Conservation (phyloP, 64 coral and sea anemone species). For the Montipora efflorescens region DNA sequence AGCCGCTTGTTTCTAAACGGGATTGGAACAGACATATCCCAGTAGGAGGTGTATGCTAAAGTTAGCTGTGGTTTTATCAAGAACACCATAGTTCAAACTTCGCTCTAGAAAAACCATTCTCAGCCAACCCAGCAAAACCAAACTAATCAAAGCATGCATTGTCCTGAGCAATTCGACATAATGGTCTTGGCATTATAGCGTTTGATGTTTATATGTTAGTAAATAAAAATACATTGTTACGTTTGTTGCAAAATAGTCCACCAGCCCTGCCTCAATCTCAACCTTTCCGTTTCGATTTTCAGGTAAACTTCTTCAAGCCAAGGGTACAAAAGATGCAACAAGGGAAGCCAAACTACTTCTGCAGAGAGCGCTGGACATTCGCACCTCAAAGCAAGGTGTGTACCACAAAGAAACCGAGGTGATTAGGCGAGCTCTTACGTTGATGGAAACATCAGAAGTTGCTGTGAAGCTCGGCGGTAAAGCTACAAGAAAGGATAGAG, state of each 20-base stretch:
- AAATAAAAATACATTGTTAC: too few relatives aligned
- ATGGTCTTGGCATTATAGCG: too few relatives aligned
- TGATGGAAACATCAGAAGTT: conserved; percentile 71
- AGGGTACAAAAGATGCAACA: conserved; percentile 77
- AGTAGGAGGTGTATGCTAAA: too few relatives aligned
- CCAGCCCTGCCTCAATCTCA: neutral
- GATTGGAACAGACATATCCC: too few relatives aligned
- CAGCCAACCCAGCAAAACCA: too few relatives aligned
- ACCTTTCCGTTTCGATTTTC: neutral
- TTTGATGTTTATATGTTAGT: too few relatives aligned
- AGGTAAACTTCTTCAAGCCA: conserved; percentile 83
- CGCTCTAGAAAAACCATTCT: too few relatives aligned
- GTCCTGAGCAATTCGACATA: too few relatives aligned
- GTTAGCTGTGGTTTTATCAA: too few relatives aligned
- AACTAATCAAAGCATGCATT: too few relatives aligned
- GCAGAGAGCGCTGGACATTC: conserved; percentile 91
- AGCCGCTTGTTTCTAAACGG: too few relatives aligned
- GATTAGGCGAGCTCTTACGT: conserved; percentile 85
- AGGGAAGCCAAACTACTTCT: conserved; percentile 75
- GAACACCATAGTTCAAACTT: too few relatives aligned
- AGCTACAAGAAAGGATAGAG: conserved; percentile 28
- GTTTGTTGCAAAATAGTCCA: neutral
- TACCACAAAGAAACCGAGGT: conserved; percentile 80
- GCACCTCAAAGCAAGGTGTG: conserved; percentile 81
- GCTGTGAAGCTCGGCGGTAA: conserved; percentile 58